Percentiles rank a stretch among this genome's conserved stretches.
These are phyloP conservation scores for Apoda limacodes DNA, from an alignment of 2,888 invertebrate species.

Conservation along the genomic window DNA sequence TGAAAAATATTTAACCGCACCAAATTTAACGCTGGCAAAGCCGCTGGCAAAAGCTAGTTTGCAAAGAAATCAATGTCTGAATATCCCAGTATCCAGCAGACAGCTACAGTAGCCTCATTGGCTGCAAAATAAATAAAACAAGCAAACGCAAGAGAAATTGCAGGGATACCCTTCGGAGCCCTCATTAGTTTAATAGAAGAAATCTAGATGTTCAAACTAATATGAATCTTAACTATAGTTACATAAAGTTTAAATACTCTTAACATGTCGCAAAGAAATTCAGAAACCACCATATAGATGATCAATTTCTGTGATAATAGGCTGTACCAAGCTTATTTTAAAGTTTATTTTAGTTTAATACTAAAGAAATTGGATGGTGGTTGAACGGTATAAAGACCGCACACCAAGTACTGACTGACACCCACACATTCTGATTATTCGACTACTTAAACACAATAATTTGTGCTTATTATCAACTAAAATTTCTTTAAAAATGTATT, in stretches of 20 bases:
- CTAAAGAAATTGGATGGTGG: no score
- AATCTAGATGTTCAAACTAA: slow-evolving; percentile 24
- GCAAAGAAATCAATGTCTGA: not conserved
- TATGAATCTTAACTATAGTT: slow-evolving; percentile 22
- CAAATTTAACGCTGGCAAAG: not conserved
- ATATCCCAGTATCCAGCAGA: slow-evolving; percentile 23
- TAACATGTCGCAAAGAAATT: slow-evolving; percentile 22
- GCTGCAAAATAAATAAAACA: slow-evolving; percentile 56
- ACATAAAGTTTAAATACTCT: slow-evolving; percentile 25
- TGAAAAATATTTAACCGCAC: no score
- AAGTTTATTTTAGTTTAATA: no score
- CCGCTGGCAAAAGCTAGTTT: slow-evolving; percentile 1
- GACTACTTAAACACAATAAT: slow-evolving; percentile 27
- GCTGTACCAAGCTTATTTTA: no score
- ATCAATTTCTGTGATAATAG: no score
- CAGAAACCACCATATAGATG: slow-evolving; percentile 22
- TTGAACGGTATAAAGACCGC: slow-evolving; percentile 48
- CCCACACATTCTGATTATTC: slow-evolving; percentile 45
- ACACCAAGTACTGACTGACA: slow-evolving; percentile 47
- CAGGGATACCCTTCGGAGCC: slow-evolving; percentile 53
- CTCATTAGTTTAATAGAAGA: slow-evolving; percentile 63
- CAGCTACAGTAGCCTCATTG: slow-evolving; percentile 53
- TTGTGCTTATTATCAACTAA: no score
- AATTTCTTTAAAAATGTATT: no score
- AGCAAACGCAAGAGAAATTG: slow-evolving; percentile 59